Conservation (phyloP, 1,140 invertebrate species). For the Aphelenchoides fujianensis region DNA sequence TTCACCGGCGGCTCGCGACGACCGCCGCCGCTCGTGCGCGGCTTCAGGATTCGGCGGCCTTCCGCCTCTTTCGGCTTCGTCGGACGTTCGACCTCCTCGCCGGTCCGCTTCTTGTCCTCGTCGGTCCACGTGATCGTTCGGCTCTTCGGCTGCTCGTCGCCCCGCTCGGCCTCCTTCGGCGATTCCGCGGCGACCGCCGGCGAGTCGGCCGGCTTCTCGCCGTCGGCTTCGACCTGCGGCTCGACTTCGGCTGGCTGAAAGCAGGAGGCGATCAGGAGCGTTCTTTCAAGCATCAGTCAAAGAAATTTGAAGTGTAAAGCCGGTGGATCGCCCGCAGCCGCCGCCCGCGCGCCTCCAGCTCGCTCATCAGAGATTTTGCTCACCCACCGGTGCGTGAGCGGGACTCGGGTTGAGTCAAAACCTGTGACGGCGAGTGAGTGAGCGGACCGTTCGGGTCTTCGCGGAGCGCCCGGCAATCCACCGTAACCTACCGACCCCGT, state of each 20-base stretch:
- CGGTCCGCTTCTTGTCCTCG: neutral
- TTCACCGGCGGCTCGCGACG: neutral
- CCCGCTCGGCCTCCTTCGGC: neutral
- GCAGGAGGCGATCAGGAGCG: neutral
- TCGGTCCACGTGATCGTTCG: neutral
- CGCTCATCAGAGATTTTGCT: slow-evolving; percentile 18
- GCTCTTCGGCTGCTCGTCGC: neutral
- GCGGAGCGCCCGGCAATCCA: neutral
- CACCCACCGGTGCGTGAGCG: neutral
- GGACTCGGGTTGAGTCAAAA: slow-evolving; percentile 12
- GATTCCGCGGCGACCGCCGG: neutral
- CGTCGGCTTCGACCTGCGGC: too few species aligned
- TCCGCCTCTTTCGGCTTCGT: neutral
- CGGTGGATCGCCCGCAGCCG: slow-evolving; percentile 7
- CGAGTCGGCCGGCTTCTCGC: too few species aligned
- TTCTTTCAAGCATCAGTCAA: too few species aligned
- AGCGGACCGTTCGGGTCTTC: neutral
- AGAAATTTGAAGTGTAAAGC: slow-evolving; percentile 4
- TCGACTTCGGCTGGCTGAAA: neutral
- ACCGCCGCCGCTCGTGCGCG: neutral
- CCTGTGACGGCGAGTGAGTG: slow-evolving; percentile 9
- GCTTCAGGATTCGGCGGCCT: neutral
- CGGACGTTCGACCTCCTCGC: neutral
- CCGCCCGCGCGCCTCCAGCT: too few species aligned
- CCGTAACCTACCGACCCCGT: slow-evolving; percentile 4